These are phyloP conservation scores for Sciurus vulgaris DNA, from an alignment of 2,797 vertebrate species.

Conservation along the genomic window DNA sequence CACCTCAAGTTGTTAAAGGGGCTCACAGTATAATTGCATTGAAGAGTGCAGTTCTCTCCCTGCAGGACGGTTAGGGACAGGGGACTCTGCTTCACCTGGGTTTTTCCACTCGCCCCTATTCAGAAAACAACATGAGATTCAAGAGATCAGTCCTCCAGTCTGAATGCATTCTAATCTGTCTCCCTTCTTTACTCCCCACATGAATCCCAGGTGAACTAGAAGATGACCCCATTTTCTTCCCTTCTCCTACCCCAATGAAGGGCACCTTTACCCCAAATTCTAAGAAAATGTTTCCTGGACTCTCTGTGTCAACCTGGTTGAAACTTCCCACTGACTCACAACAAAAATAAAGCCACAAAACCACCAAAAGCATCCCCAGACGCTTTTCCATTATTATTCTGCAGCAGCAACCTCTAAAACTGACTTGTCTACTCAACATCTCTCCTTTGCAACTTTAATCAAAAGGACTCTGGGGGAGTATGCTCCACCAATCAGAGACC, in stretches of 20 bases:
- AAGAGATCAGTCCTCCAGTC: neutral
- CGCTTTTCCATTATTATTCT: conserved; percentile 18
- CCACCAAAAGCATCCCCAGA: neutral
- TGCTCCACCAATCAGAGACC: neutral
- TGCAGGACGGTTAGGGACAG: neutral
- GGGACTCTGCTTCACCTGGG: conserved; percentile 64
- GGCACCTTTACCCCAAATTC: neutral
- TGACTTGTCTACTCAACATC: neutral
- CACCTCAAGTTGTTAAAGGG: conserved; percentile 53
- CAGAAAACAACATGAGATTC: conserved; percentile 53
- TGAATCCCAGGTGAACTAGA: neutral
- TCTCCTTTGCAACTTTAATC: neutral
- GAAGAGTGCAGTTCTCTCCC: conserved; percentile 55
- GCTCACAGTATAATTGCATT: neutral
- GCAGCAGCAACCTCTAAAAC: neutral
- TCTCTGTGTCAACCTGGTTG: neutral
- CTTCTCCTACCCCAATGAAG: neutral
- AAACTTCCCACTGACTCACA: conserved; percentile 48
- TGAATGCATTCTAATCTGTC: neutral
- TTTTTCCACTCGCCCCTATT: conserved; percentile 22
- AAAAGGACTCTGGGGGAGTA: neutral
- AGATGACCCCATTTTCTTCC: neutral
- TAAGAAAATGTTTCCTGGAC: neutral
- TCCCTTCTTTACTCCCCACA: neutral
- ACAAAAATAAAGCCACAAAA: conserved; percentile 60